Conservation (phyloP, 2,113 vertebrate genomes). For the Odobenus rosmarus region DNA sequence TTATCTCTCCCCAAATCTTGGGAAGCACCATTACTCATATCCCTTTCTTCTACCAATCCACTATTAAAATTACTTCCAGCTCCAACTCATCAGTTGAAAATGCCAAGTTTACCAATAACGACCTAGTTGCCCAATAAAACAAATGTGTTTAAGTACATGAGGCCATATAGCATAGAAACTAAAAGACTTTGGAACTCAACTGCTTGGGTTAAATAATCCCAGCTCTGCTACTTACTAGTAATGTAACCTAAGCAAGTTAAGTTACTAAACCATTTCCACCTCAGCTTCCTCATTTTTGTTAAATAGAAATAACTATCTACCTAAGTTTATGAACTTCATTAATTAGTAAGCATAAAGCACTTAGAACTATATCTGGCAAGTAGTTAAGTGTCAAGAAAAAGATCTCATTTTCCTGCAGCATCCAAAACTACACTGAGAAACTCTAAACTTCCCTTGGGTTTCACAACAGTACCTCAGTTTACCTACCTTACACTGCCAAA, state of each 20-base stretch:
- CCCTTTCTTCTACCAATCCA: neutral
- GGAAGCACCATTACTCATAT: neutral
- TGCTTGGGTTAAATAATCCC: neutral
- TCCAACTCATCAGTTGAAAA: neutral
- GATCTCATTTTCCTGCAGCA: neutral
- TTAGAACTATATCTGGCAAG: neutral
- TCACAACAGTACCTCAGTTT: neutral
- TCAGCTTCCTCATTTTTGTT: neutral
- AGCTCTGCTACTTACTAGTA: constrained; percentile 20
- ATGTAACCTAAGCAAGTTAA: neutral
- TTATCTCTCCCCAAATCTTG: neutral
- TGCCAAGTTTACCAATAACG: neutral
- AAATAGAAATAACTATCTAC: neutral
- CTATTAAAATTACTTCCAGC: neutral
- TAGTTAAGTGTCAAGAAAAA: neutral
- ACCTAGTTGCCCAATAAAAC: neutral
- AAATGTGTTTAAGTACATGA: neutral
- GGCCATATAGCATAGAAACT: neutral
- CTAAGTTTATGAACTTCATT: neutral
- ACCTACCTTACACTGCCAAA: neutral
- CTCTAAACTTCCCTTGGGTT: neutral
- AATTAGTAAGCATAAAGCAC: neutral
- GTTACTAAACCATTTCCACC: neutral
- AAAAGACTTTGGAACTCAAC: constrained; percentile 6
- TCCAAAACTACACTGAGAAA: neutral